A percentile compares a stretch with the other conserved stretches of the same genome.
phyloP scores from a whole-genome alignment of 2,797 vertebrate genomes.

The Heteromormyrus szaboi region DNA sequence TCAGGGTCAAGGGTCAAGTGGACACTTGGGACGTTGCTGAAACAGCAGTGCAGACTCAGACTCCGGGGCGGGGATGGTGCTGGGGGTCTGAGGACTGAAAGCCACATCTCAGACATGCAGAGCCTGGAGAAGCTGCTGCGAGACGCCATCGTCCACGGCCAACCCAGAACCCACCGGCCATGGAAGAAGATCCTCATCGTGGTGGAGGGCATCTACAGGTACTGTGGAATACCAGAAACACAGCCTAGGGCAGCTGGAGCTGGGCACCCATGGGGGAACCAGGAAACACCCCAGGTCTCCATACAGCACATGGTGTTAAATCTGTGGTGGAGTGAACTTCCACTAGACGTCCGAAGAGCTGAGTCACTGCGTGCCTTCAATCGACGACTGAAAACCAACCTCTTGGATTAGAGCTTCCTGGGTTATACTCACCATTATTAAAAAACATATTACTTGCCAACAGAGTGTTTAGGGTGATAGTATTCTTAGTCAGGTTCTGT shows the following conservation, averaged over 20 bases:
- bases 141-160: conserved; percentile 91
- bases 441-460: background rate
- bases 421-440: background rate
- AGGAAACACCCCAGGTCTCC: background rate
- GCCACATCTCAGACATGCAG: conserved; percentile 76
- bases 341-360: background rate
- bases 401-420: background rate
- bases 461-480: background rate
- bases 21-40: background rate
- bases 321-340: background rate
- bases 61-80: background rate
- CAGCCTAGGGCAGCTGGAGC: background rate
- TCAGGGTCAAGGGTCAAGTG: background rate
- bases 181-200: conserved; percentile 98
- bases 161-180: conserved; percentile 87
- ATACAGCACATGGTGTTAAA: background rate
- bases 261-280: background rate
- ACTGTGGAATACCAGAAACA: conserved; percentile 22
- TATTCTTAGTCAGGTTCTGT: background rate
- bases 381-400: background rate
- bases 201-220: conserved; percentile 98
- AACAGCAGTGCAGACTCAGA: background rate
- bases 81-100: background rate
- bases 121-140: conserved; percentile 92
- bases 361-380: background rate